Percentiles rank a stretch among this genome's conserved stretches.
Evolutionary conservation across 2,113 vertebrate genomes (phyloP).

Genomic region (Setophaga petechia): DNA sequence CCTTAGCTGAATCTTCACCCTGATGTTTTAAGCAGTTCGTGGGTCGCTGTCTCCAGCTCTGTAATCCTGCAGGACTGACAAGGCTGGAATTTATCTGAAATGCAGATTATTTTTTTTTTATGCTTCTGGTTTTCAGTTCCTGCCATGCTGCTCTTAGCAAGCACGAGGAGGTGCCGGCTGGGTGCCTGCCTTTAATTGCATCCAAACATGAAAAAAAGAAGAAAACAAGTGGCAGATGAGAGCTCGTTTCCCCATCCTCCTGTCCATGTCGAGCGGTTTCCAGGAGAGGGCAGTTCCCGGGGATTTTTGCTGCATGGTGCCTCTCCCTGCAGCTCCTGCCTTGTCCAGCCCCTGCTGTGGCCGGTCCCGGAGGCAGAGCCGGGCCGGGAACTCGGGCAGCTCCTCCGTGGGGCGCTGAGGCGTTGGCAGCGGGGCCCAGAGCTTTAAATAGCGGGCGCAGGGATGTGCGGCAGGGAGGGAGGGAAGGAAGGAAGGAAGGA

Average conservation of each 20-base stretch:
- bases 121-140: neutral
- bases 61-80: slow-evolving; percentile 21
- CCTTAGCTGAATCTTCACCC: neutral
- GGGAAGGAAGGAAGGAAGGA: neutral
- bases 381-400: fast-evolving
- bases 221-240: slow-evolving; percentile 9
- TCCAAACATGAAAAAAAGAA: neutral
- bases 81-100: slow-evolving; percentile 36
- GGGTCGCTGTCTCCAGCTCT: neutral
- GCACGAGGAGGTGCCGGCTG: neutral
- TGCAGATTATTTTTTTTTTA: neutral
- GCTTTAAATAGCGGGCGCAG: neutral
- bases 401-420: neutral
- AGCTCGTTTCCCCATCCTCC: neutral
- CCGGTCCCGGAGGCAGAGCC: neutral
- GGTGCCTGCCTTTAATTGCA: slow-evolving; percentile 37
- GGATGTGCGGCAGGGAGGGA: neutral
- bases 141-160: slow-evolving; percentile 20
- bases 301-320: neutral
- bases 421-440: neutral
- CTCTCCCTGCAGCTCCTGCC: neutral
- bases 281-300: slow-evolving; percentile 23
- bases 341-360: neutral
- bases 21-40: neutral
- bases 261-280: neutral